Conservation (phyloP, 2,113 vertebrate species). For the Junco hyemalis region DNA sequence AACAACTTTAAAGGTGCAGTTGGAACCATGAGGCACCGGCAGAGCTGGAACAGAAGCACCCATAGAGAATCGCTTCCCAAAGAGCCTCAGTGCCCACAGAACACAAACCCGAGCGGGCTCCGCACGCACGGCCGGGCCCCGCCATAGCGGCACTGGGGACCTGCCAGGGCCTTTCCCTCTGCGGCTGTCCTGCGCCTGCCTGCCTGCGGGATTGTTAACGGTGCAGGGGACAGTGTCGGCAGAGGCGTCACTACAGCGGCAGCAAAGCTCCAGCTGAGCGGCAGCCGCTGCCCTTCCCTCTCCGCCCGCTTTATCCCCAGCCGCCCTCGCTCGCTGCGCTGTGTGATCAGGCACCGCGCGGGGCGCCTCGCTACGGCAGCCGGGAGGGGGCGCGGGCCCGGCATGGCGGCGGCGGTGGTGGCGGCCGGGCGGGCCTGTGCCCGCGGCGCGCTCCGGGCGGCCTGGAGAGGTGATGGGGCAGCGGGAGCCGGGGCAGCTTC, state of each 20-base stretch:
- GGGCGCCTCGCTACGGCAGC: neutral
- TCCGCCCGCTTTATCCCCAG: fast-evolving
- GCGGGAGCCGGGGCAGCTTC: neutral
- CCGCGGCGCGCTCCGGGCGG: neutral
- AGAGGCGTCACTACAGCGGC: fast-evolving
- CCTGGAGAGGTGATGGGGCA: neutral
- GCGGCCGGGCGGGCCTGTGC: neutral
- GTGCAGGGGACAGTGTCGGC: fast-evolving
- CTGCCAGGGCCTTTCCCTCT: fast-evolving
- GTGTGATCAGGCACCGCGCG: neutral
- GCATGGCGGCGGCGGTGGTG: conserved; percentile 11
- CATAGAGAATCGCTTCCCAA: fast-evolving
- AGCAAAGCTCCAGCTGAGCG: fast-evolving
- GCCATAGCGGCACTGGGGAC: neutral
- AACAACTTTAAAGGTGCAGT: neutral
- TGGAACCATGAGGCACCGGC: neutral
- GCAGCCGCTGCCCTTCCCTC: fast-evolving
- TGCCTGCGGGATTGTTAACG: fast-evolving
- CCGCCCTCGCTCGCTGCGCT: fast-evolving
- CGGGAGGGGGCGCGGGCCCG: neutral
- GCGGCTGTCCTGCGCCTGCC: fast-evolving
- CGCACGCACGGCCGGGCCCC: neutral
- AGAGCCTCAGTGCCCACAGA: fast-evolving
- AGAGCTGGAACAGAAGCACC: neutral
- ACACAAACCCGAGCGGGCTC: fast-evolving